Evolutionary conservation across 1,140 invertebrate species (phyloP).

Genomic region (Camponotus floridanus): DNA sequence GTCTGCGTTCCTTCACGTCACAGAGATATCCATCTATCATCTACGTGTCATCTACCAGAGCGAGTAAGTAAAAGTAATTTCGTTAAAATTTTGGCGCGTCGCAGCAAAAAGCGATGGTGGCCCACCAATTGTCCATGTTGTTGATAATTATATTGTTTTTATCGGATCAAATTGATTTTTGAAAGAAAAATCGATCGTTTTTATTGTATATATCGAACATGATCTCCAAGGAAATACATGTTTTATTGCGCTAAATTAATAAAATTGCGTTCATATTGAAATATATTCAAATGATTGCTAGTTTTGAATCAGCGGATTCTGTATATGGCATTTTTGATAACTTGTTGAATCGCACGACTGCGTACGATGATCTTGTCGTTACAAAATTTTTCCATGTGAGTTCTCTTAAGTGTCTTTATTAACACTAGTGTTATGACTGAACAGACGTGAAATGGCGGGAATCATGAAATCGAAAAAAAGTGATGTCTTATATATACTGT

Average conservation of each 20-base stretch:
- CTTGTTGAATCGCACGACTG: too few species aligned
- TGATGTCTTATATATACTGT: background rate
- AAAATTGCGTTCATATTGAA: too few species aligned
- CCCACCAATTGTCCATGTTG: background rate
- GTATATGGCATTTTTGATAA: too few species aligned
- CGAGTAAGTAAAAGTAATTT: conserved; percentile 58
- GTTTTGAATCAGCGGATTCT: too few species aligned
- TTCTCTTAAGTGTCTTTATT: conserved; percentile 7
- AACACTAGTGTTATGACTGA: background rate
- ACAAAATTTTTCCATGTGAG: background rate
- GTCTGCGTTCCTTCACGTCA: background rate
- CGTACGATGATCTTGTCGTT: too few species aligned
- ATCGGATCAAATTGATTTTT: too few species aligned
- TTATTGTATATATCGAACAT: too few species aligned
- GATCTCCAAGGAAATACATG: too few species aligned
- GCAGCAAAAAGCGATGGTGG: background rate
- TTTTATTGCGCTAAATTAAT: too few species aligned
- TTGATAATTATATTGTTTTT: background rate
- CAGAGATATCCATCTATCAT: conserved; percentile 40
- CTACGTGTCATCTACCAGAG: conserved; percentile 27
- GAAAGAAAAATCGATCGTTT: too few species aligned
- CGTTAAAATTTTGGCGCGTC: background rate
- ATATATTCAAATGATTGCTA: too few species aligned
- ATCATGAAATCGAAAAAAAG: background rate
- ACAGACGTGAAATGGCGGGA: background rate